Percentiles rank a stretch among this genome's conserved stretches.
Evolutionary conservation across 2,797 vertebrate species (phyloP).

Genomic region (Coilia nasus): DNA sequence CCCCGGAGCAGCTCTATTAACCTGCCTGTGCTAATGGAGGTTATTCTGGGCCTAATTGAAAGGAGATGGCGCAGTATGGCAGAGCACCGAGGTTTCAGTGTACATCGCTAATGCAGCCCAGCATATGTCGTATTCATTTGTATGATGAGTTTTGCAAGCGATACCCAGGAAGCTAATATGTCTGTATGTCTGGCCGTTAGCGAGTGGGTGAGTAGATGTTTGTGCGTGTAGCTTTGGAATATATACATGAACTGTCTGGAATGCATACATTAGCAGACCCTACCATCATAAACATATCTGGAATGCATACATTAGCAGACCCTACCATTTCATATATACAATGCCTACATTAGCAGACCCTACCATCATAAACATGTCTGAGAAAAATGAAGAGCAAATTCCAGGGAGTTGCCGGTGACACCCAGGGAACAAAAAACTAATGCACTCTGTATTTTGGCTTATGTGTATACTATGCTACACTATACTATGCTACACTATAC

Average conservation of each 20-base stretch:
- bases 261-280: too few relatives aligned
- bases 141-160: not conserved
- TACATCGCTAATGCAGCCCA: not conserved
- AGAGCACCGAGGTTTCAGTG: not conserved
- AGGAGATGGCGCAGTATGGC: not conserved
- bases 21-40: conserved; percentile 22
- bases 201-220: not conserved
- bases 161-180: not conserved
- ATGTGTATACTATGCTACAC: too few relatives aligned
- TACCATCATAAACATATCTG: too few relatives aligned
- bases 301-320: too few relatives aligned
- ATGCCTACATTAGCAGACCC: too few relatives aligned
- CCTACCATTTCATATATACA: too few relatives aligned
- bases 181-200: not conserved
- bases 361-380: too few relatives aligned
- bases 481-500: too few relatives aligned
- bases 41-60: conserved; percentile 25
- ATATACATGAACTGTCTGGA: not conserved
- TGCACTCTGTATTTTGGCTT: too few relatives aligned
- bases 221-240: not conserved
- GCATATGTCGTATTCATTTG: conserved; percentile 1
- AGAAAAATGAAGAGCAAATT: too few relatives aligned
- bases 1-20: not conserved
- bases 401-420: too few relatives aligned
- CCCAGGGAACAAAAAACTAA: too few relatives aligned